Conservation (phyloP, 2,888 invertebrate genomes). For the Tetropium fuscum region DNA sequence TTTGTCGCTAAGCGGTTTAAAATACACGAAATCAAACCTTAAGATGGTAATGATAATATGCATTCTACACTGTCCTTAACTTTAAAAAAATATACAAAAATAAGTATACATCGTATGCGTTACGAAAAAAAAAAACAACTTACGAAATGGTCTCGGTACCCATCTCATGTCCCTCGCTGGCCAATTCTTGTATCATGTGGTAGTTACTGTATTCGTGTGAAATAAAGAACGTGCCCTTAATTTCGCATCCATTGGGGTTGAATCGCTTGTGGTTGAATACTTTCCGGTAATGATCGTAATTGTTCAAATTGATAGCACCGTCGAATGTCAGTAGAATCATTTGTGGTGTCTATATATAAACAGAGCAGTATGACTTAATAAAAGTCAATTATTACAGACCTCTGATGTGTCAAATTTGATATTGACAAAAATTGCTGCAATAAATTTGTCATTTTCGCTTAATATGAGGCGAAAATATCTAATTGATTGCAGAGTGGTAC, state of each 20-base stretch:
- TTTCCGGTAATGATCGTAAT: slow-evolving; percentile 88
- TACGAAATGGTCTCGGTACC: slow-evolving; percentile 80
- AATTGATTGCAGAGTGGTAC: no score
- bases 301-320: slow-evolving; percentile 93
- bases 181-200: slow-evolving; percentile 90
- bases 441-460: no score
- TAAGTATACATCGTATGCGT: background rate
- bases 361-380: no score
- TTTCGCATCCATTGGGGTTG: slow-evolving; percentile 91
- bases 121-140: slow-evolving; percentile 61
- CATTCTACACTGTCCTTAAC: no score
- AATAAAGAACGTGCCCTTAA: slow-evolving; percentile 93
- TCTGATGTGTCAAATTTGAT: no score
- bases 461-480: no score
- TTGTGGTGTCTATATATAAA: slow-evolving; percentile 91
- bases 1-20: no score
- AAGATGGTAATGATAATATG: no score
- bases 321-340: slow-evolving; percentile 94
- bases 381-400: no score
- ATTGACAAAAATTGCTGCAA: no score
- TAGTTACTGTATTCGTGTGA: slow-evolving; percentile 95
- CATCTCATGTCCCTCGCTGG: slow-evolving; percentile 90
- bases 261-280: slow-evolving; percentile 83
- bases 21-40: no score
- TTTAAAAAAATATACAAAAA: no score